These are phyloP conservation scores for Podarcis muralis DNA, from an alignment of 2,113 vertebrate species.

Conservation along the genomic window DNA sequence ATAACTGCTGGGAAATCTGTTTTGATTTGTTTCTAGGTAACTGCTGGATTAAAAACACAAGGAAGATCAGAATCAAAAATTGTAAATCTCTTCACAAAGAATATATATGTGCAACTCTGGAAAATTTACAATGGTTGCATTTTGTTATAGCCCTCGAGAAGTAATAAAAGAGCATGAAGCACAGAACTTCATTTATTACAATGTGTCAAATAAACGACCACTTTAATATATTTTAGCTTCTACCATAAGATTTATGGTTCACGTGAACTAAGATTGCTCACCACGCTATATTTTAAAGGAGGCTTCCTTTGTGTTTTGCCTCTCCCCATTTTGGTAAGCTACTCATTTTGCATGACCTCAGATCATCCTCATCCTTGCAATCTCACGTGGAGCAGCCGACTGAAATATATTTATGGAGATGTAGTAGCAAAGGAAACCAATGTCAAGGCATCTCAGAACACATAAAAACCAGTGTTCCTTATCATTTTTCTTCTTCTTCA, in stretches of 20 bases:
- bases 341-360: conserved; percentile 25
- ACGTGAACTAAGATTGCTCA: conserved; percentile 29
- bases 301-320: conserved; percentile 19
- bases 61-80: conserved; percentile 14
- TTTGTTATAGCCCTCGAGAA: not conserved
- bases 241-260: conserved; percentile 8
- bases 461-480: conserved; percentile 35
- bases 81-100: not conserved
- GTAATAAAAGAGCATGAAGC: conserved; percentile 4
- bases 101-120: not conserved
- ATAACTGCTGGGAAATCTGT: not conserved
- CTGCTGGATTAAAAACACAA: not conserved
- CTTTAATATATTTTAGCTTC: not conserved
- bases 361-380: conserved; percentile 27
- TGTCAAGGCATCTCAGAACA: conserved; percentile 38
- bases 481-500: not conserved
- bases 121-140: not conserved
- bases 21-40: conserved; percentile 4
- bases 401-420: conserved; percentile 51
- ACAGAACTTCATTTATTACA: not conserved
- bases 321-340: conserved; percentile 13
- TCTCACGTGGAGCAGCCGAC: conserved; percentile 4
- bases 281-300: conserved; percentile 9
- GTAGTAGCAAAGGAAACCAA: conserved; percentile 31
- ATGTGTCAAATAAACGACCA: not conserved